phyloP scores from a whole-genome alignment of 1,140 invertebrate genomes.

The Apolygus lucorum region DNA sequence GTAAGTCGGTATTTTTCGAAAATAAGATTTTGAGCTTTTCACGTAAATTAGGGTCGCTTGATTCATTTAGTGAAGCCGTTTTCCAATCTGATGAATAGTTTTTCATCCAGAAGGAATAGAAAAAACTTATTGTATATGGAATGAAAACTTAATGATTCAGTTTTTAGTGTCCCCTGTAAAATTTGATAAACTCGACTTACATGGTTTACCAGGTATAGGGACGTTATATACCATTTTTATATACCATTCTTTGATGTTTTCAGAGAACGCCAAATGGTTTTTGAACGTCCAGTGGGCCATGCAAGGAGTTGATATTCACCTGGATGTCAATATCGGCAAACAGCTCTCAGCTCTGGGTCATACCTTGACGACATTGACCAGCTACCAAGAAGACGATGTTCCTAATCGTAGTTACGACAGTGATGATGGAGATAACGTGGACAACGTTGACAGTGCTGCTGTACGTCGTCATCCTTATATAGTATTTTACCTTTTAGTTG shows the following conservation, averaged over 20 bases:
- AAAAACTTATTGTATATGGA: no score
- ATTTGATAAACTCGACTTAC: no score
- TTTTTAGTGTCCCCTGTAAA: no score
- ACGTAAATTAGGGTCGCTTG: not conserved
- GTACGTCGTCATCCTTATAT: no score
- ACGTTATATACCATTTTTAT: not conserved
- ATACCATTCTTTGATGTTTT: slow-evolving; percentile 26
- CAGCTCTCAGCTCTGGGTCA: slow-evolving; percentile 86
- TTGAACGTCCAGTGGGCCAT: slow-evolving; percentile 97
- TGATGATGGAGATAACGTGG: slow-evolving; percentile 54
- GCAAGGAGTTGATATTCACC: slow-evolving; percentile 95
- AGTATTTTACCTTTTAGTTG: no score
- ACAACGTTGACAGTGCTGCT: slow-evolving; percentile 30
- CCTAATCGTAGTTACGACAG: slow-evolving; percentile 62
- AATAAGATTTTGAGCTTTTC: not conserved
- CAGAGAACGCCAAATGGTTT: slow-evolving; percentile 95
- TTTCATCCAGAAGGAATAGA: no score
- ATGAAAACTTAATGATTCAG: no score
- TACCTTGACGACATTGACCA: slow-evolving; percentile 87
- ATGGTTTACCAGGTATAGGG: no score
- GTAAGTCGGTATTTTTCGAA: no score
- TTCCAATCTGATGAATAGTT: no score
- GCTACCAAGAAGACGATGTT: slow-evolving; percentile 67
- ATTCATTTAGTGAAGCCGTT: no score
- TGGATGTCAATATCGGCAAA: slow-evolving; percentile 93